These are phyloP conservation scores for Phymanthus crucifer DNA, from an alignment of 92 coral and sea anemone species.

Conservation along the genomic window DNA sequence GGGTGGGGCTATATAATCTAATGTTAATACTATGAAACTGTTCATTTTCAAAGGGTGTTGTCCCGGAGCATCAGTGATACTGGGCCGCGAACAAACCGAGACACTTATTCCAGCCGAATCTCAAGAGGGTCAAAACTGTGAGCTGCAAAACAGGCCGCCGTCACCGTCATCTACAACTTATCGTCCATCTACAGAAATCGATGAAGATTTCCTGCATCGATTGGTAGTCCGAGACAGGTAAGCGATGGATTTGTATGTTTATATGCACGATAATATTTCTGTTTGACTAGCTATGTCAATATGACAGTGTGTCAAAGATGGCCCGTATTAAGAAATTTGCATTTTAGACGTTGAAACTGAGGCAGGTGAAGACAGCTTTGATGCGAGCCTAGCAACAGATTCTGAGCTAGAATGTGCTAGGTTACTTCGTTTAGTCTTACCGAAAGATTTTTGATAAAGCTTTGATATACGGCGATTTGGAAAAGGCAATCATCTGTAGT, in stretches of 20 bases:
- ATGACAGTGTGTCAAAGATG: constrained; percentile 25
- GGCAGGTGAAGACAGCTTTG: constrained; percentile 13
- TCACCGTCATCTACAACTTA: background rate
- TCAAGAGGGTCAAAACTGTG: background rate
- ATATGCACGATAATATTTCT: constrained; percentile 23
- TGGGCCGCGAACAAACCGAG: background rate
- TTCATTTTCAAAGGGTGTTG: too few relatives aligned
- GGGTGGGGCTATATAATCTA: too few relatives aligned
- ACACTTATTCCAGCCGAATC: background rate
- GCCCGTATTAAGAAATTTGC: constrained; percentile 34
- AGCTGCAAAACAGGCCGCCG: background rate
- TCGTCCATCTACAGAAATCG: background rate
- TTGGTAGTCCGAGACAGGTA: constrained; percentile 12
- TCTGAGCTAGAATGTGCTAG: background rate
- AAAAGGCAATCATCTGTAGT: background rate
- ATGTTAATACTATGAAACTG: too few relatives aligned
- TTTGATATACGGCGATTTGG: background rate
- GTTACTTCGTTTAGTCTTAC: background rate
- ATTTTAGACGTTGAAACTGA: constrained; percentile 14
- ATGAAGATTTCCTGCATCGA: background rate
- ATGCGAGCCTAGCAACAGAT: background rate
- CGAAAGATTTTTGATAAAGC: too few relatives aligned
- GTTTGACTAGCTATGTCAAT: constrained; percentile 35
- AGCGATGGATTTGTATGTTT: constrained; percentile 9
- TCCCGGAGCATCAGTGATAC: background rate